Evolutionary conservation across 2,888 invertebrate species (phyloP), one percentile per base, ranked within the genome.

Genomic region (Nomada fucata): DNA sequence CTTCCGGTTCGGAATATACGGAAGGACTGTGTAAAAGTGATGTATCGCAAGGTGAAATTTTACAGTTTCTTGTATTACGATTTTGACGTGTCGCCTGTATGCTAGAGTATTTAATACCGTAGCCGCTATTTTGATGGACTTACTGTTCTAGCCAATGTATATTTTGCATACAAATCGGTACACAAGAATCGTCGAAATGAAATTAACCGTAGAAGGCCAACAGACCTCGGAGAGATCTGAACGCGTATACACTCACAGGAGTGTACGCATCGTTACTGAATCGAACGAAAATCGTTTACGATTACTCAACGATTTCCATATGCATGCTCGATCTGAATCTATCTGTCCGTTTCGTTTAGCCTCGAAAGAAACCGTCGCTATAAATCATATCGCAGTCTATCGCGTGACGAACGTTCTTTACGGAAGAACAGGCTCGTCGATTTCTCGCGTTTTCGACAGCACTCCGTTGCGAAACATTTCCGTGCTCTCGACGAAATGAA

Each of bases 301-400:
- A 57, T 69, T 29, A n/a, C 18, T 44, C 11, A 61, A 72, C 18
- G 44, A 15, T 68, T 64, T 63, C 72, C 26, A 57, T 29, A 26
- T 36, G 5, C 36, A 36, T n/a, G 55, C 52, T 13, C 42, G 36
- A 29, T 44, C 61, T 55, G 36, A 55, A 55, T 23, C 15, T 23
- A 18, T 29, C 29, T 55, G 29, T 9, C 13, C 18, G 29, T 60
- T 68, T 36, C 7, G 7, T 65, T 26, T 11, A n/a, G 59, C 4
- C 4, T 2, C 70, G 73, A 76, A 81, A 76, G 73, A 53, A 76
- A 10, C 20, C 52, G 13, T 9, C n/a, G 23, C 29, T 63, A 59
- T 57, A 69, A 74, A 73, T 76, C 61, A 70, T 36, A 7, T 36
- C 36, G 1, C 36, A 23, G 10, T 13, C 11, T 5, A 4, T 52